Conservation (phyloP, 2,113 vertebrate genomes). For the Hemicordylus capensis region DNA sequence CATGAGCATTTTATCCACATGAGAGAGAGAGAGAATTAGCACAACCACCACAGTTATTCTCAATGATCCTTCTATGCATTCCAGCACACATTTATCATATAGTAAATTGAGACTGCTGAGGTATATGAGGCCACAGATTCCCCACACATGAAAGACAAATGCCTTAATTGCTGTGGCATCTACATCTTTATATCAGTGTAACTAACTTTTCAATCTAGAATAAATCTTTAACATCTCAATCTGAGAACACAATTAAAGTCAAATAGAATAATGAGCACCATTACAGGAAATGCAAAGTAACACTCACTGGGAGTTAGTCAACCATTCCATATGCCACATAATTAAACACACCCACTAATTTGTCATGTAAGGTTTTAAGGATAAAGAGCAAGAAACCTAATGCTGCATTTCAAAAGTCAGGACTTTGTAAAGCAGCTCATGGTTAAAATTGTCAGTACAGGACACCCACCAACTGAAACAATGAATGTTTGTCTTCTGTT, state of each 20-base stretch:
- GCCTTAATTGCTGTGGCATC: conserved; percentile 46
- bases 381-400: not conserved
- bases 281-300: conserved; percentile 40
- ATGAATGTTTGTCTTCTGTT: not conserved
- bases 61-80: not conserved
- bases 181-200: conserved; percentile 50
- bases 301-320: conserved; percentile 35
- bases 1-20: not conserved
- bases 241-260: conserved; percentile 60
- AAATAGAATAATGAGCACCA: conserved; percentile 42
- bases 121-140: not conserved
- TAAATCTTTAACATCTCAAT: conserved; percentile 55
- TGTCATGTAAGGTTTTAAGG: not conserved
- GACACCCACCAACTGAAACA: not conserved
- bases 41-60: not conserved
- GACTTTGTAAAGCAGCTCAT: not conserved
- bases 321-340: conserved; percentile 10
- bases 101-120: not conserved
- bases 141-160: conserved; percentile 41
- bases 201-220: conserved; percentile 49
- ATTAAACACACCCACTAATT: not conserved
- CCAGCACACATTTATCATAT: not conserved
- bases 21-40: not conserved
- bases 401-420: not conserved
- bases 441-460: not conserved